These are phyloP conservation scores for Callimorpha dominula DNA, from an alignment of 2,888 invertebrate species.

Conservation along the genomic window DNA sequence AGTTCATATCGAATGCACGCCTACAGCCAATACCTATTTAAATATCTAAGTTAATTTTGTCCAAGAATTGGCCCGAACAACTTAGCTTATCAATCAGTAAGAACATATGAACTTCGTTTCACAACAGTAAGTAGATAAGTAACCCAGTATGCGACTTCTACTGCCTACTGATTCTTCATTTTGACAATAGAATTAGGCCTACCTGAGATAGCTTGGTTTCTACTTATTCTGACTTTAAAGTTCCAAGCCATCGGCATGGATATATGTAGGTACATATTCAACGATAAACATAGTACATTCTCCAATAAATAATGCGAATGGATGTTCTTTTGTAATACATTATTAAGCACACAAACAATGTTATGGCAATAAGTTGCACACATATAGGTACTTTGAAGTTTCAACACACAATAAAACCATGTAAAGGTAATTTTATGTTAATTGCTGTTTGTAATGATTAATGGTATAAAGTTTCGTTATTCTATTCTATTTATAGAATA, in stretches of 20 bases:
- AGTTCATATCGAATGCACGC: no score
- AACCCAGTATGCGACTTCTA: no score
- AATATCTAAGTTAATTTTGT: no score
- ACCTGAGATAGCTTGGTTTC: not conserved
- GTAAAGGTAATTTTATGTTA: not conserved
- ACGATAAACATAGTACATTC: not conserved
- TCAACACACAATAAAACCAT: not conserved
- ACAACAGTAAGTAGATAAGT: no score
- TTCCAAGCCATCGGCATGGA: not conserved
- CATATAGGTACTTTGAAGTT: not conserved
- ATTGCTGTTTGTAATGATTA: not conserved
- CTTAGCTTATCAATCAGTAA: no score
- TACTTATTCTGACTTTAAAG: not conserved
- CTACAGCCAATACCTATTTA: no score
- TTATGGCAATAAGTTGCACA: not conserved
- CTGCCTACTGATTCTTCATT: not conserved
- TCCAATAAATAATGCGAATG: not conserved
- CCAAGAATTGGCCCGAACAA: no score
- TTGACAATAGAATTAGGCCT: not conserved
- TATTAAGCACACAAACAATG: not conserved
- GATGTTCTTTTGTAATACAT: not conserved
- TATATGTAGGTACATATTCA: not conserved
- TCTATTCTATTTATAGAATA: not conserved
- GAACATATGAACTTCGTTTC: no score
- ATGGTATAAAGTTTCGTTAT: not conserved